phyloP scores from a whole-genome alignment of 2,113 vertebrate species.

The Actenoides lindsayi region DNA sequence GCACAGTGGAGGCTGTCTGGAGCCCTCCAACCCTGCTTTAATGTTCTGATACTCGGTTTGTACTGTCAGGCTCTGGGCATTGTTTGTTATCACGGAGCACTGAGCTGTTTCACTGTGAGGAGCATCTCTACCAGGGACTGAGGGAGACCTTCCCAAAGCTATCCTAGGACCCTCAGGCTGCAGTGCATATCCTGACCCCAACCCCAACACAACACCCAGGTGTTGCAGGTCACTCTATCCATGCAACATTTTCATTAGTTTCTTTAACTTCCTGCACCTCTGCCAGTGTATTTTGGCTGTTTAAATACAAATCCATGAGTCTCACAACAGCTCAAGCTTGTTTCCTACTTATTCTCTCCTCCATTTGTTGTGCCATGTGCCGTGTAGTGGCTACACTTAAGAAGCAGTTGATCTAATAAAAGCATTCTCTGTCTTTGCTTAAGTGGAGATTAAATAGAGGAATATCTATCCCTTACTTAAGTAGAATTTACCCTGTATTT shows the following conservation, averaged over 20 bases:
- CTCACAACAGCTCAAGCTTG: background rate
- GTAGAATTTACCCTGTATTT: background rate
- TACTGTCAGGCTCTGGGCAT: accelerated
- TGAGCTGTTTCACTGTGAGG: background rate
- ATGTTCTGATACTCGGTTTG: background rate
- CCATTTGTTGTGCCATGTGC: background rate
- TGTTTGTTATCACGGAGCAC: background rate
- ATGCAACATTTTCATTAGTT: background rate
- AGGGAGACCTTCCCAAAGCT: background rate
- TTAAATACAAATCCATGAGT: background rate
- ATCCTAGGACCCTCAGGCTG: background rate
- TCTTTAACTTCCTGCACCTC: background rate
- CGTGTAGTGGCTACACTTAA: background rate
- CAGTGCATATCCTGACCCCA: background rate
- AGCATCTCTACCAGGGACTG: background rate
- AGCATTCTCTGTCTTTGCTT: background rate
- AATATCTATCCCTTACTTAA: background rate
- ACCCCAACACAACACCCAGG: background rate
- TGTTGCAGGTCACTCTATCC: background rate
- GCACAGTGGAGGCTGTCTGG: background rate
- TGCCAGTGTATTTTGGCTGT: background rate
- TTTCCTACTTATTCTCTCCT: background rate
- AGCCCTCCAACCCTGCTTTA: background rate
- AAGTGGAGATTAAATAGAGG: background rate
- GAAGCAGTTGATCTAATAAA: background rate